These are phyloP conservation scores for Ceryle rudis DNA, from an alignment of 2,797 vertebrate genomes.

Conservation along the genomic window DNA sequence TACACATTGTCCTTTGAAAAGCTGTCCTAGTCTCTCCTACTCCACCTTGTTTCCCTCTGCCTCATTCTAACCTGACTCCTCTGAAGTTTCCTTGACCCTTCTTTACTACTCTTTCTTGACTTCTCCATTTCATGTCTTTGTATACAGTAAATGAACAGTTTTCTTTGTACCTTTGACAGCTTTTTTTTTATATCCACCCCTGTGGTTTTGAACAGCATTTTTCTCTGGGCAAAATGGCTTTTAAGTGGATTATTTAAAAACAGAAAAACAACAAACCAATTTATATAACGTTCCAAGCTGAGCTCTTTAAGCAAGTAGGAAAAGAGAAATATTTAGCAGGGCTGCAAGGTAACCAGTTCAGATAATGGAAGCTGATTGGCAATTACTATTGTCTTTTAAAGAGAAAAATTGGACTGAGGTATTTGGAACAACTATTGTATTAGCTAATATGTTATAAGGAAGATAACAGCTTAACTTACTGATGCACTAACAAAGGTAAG, in stretches of 20 bases:
- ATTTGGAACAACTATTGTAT: background rate
- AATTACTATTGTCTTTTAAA: background rate
- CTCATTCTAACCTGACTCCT: background rate
- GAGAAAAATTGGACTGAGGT: background rate
- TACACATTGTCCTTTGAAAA: background rate
- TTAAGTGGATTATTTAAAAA: conserved; percentile 38
- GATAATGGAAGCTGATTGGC: background rate
- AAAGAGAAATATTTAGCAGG: background rate
- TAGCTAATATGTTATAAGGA: background rate
- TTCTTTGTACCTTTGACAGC: conserved; percentile 23
- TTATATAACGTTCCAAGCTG: background rate
- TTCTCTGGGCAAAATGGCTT: background rate
- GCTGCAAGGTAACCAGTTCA: background rate
- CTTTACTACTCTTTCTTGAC: background rate
- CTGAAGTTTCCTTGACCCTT: conserved; percentile 54
- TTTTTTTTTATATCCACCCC: background rate
- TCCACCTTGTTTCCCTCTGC: background rate
- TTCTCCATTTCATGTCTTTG: conserved; percentile 20
- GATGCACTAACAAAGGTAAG: background rate
- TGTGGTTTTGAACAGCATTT: conserved; percentile 34
- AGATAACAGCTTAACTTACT: background rate
- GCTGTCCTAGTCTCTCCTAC: background rate
- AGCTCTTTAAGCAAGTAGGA: background rate
- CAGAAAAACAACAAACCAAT: background rate
- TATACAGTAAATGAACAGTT: background rate